Percentiles rank a stretch among this genome's conserved stretches.
Evolutionary conservation across 2,797 vertebrate species (phyloP).

Genomic region (Notamacropus eugenii): DNA sequence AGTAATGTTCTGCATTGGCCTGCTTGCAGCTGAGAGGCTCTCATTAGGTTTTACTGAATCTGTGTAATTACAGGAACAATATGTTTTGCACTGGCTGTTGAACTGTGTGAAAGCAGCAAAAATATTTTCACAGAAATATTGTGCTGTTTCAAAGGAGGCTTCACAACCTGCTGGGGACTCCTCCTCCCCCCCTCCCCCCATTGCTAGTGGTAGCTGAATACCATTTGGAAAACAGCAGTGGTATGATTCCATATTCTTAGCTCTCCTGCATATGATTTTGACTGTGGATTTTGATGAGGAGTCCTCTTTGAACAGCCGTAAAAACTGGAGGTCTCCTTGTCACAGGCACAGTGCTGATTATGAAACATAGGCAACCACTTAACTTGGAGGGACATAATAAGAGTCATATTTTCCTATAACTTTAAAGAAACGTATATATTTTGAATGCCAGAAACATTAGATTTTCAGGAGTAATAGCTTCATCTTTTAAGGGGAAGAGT

Average conservation of each 20-base stretch:
- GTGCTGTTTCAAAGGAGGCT: slow-evolving; percentile 32
- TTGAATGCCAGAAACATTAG: background rate
- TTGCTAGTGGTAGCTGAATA: background rate
- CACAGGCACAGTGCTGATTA: background rate
- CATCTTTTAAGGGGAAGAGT: no score
- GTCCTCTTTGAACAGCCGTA: background rate
- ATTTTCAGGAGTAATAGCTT: background rate
- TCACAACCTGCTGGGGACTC: slow-evolving; percentile 13
- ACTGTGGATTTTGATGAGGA: background rate
- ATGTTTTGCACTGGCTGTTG: slow-evolving; percentile 44
- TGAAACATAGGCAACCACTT: background rate
- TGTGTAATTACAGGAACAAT: slow-evolving; percentile 33
- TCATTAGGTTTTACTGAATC: slow-evolving; percentile 43
- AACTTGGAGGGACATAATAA: background rate
- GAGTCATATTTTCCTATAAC: background rate
- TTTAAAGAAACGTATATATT: background rate
- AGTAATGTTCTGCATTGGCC: slow-evolving; percentile 21
- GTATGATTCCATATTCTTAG: background rate
- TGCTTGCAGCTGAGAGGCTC: slow-evolving; percentile 23
- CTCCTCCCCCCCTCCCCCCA: background rate
- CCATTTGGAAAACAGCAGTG: background rate
- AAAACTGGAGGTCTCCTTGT: background rate
- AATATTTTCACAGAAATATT: slow-evolving; percentile 53
- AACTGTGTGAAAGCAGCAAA: slow-evolving; percentile 53
- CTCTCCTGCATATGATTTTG: background rate